These are phyloP conservation scores for Timema podura DNA, from an alignment of 2,888 invertebrate genomes.

Conservation along the genomic window DNA sequence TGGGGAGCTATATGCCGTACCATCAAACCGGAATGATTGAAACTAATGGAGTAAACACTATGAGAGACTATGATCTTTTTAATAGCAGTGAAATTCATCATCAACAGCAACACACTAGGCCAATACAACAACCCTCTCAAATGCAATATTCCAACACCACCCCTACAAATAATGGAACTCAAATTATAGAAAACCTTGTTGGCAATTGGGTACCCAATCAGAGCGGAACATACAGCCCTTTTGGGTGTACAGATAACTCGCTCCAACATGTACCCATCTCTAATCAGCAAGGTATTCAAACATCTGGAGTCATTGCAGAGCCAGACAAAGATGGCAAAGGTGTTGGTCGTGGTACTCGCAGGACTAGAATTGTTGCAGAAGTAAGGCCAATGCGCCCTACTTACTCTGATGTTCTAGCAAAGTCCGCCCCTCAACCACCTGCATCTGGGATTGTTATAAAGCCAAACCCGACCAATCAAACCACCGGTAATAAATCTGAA, in stretches of 20 bases:
- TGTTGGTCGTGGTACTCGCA: conserved; percentile 29
- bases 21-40: conserved; percentile 20
- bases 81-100: conserved; percentile 20
- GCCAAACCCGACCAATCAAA: neutral
- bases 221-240: conserved; percentile 69
- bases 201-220: conserved; percentile 70
- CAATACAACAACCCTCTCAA: conserved; percentile 30
- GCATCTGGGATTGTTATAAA: neutral
- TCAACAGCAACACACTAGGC: conserved; percentile 37
- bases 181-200: conserved; percentile 65
- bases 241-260: conserved; percentile 58
- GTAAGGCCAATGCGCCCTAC: conserved; percentile 79
- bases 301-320: conserved; percentile 18
- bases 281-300: conserved; percentile 28
- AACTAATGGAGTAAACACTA: neutral
- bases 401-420: conserved; percentile 79
- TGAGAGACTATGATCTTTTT: conserved; percentile 26
- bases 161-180: conserved; percentile 34
- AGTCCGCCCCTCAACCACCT: conserved; percentile 48
- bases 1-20: conserved; percentile 27
- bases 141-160: conserved; percentile 6
- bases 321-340: conserved; percentile 36
- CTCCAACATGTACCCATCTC: conserved; percentile 38
- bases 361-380: conserved; percentile 39
- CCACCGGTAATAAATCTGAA: conserved; percentile 41